phyloP scores from a whole-genome alignment of 2,888 invertebrate genomes.

The Papilio demoleus region DNA sequence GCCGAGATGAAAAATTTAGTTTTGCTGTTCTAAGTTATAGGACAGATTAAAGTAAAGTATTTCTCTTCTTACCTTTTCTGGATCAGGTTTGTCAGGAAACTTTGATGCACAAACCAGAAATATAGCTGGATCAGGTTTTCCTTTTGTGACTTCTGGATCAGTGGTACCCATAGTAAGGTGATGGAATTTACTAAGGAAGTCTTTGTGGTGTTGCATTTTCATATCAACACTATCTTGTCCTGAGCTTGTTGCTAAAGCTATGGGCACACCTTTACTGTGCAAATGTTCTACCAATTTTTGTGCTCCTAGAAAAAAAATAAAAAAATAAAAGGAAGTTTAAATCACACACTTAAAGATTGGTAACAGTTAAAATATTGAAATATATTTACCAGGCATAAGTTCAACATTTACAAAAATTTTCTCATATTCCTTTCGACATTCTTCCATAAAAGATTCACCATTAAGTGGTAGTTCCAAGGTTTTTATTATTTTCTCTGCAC shows the following conservation, averaged over 20 bases:
- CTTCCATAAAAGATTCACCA: conserved; percentile 85
- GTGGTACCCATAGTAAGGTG: conserved; percentile 91
- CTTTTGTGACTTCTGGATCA: conserved; percentile 92
- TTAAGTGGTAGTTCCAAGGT: conserved; percentile 85
- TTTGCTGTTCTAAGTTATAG: too few relatives aligned
- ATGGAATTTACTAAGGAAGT: conserved; percentile 86
- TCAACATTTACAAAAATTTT: conserved; percentile 84
- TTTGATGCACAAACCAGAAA: conserved; percentile 90
- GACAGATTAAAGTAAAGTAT: too few relatives aligned
- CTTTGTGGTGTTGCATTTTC: conserved; percentile 87
- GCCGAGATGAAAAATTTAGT: too few relatives aligned
- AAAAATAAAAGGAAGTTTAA: too few relatives aligned
- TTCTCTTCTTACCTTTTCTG: conserved; percentile 72
- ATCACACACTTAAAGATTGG: too few relatives aligned
- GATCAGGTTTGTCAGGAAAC: conserved; percentile 86
- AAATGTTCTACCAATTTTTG: conserved; percentile 90
- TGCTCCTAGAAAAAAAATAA: conserved; percentile 86
- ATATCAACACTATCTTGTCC: conserved; percentile 87
- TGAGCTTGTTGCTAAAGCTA: conserved; percentile 94
- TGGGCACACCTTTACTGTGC: conserved; percentile 87
- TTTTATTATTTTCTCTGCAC: conserved; percentile 84
- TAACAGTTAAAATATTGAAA: too few relatives aligned
- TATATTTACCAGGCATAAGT: conserved; percentile 87
- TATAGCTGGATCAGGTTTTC: conserved; percentile 95
- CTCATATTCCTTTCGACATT: conserved; percentile 80